phyloP scores from a whole-genome alignment of 2,113 vertebrate genomes.

The Phaethornis superciliosus region DNA sequence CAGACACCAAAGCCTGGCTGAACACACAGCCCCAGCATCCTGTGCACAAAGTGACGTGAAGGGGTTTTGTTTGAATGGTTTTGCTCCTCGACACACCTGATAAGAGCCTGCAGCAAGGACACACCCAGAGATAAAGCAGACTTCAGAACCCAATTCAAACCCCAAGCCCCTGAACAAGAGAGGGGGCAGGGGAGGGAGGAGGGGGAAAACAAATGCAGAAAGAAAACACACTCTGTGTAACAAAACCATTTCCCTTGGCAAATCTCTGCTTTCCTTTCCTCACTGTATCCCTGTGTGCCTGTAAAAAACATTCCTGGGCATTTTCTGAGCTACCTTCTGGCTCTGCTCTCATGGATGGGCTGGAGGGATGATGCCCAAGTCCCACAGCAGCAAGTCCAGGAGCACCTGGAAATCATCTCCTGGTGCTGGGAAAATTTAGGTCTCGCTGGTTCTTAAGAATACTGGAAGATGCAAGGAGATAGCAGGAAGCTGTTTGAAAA shows the following conservation, averaged over 20 bases:
- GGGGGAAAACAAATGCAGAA: neutral
- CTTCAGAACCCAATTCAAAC: neutral
- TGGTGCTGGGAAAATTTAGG: neutral
- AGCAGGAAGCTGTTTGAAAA: neutral
- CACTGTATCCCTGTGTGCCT: fast-evolving
- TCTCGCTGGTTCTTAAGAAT: neutral
- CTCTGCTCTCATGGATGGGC: fast-evolving
- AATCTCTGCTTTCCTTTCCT: neutral
- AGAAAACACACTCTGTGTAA: neutral
- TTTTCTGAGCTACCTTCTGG: neutral
- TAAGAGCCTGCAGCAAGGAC: neutral
- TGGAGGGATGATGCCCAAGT: neutral
- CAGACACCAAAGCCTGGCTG: neutral
- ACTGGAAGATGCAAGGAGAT: neutral
- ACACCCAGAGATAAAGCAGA: constrained; percentile 36
- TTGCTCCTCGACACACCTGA: neutral
- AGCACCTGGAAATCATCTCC: neutral
- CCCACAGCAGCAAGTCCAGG: neutral
- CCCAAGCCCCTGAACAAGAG: neutral
- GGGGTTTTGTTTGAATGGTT: neutral
- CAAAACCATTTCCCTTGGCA: neutral
- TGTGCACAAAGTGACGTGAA: neutral
- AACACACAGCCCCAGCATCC: fast-evolving
- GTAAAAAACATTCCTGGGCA: neutral
- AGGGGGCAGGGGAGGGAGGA: neutral